These are phyloP conservation scores for Erpetoichthys calabaricus DNA, from an alignment of 2,797 vertebrate species.

Conservation along the genomic window DNA sequence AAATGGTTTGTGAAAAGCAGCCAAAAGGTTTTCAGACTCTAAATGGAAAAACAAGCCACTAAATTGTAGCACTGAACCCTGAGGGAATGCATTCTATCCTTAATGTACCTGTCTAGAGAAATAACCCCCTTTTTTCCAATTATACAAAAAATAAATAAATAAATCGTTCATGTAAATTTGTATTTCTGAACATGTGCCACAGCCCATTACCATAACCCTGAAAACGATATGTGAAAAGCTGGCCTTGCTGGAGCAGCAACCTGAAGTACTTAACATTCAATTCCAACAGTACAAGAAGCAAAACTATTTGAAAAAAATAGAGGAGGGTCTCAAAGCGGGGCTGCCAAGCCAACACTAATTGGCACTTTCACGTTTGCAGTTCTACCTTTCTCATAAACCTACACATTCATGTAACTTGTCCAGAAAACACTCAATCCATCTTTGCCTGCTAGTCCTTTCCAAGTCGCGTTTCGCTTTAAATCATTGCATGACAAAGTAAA, in stretches of 20 bases:
- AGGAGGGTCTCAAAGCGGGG: constrained; percentile 7
- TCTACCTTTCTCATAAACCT: constrained; percentile 21
- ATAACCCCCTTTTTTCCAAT: neutral
- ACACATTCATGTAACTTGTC: constrained; percentile 10
- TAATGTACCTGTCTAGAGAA: constrained; percentile 26
- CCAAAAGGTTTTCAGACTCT: constrained; percentile 15
- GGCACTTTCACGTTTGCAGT: constrained; percentile 15
- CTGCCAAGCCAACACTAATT: constrained; percentile 18
- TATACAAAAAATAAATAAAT: neutral
- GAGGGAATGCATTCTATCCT: constrained; percentile 14
- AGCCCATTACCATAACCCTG: constrained; percentile 2
- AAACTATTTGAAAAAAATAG: too few species aligned
- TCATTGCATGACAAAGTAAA: constrained; percentile 11
- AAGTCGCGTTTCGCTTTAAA: constrained; percentile 4
- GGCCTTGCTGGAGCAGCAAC: too few species aligned
- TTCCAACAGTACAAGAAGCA: too few species aligned
- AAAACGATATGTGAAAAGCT: too few species aligned
- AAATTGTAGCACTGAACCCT: constrained; percentile 8
- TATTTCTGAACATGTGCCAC: constrained; percentile 12
- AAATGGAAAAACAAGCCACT: constrained; percentile 25
- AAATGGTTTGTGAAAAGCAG: constrained; percentile 21
- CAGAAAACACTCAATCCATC: constrained; percentile 4
- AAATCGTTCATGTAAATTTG: too few species aligned
- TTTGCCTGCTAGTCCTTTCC: constrained; percentile 10
- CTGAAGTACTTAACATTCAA: too few species aligned